Evolutionary conservation across 1,140 invertebrate species (phyloP).

Genomic region (Galleria mellonella): DNA sequence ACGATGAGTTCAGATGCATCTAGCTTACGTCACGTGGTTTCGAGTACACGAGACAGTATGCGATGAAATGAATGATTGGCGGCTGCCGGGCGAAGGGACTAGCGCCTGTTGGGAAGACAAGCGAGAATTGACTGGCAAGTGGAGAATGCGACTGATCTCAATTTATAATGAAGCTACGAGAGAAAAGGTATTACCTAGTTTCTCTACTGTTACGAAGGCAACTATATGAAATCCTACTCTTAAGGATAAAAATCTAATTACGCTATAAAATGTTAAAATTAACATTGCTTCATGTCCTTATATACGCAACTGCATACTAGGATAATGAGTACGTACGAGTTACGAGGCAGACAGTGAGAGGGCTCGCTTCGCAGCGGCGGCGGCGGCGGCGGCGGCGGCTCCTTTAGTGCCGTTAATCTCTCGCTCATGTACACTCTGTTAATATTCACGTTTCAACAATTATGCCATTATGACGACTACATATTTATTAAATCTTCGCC

Average conservation of each 20-base stretch:
- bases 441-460: slow-evolving; percentile 15
- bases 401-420: slow-evolving; percentile 55
- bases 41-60: background rate
- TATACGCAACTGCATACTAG: slow-evolving; percentile 32
- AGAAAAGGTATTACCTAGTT: slow-evolving; percentile 69
- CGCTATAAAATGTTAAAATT: slow-evolving; percentile 69
- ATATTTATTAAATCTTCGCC: slow-evolving; percentile 31
- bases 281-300: slow-evolving; percentile 69
- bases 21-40: slow-evolving; percentile 44
- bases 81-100: slow-evolving; percentile 11
- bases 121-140: slow-evolving; percentile 59
- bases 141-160: slow-evolving; percentile 44
- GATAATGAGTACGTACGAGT: slow-evolving; percentile 13
- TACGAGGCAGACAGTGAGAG: slow-evolving; percentile 7
- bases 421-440: slow-evolving; percentile 8
- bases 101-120: slow-evolving; percentile 25
- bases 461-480: slow-evolving; percentile 26
- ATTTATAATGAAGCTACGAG: slow-evolving; percentile 63
- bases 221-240: slow-evolving; percentile 73
- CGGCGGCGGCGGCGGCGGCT: slow-evolving; percentile 12
- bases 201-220: slow-evolving; percentile 70
- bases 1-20: slow-evolving; percentile 45
- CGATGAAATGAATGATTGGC: background rate
- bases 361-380: slow-evolving; percentile 9
- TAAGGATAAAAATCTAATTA: slow-evolving; percentile 72